Conservation (phyloP, 1,140 invertebrate species). For the Drosophila punjabiensis region DNA sequence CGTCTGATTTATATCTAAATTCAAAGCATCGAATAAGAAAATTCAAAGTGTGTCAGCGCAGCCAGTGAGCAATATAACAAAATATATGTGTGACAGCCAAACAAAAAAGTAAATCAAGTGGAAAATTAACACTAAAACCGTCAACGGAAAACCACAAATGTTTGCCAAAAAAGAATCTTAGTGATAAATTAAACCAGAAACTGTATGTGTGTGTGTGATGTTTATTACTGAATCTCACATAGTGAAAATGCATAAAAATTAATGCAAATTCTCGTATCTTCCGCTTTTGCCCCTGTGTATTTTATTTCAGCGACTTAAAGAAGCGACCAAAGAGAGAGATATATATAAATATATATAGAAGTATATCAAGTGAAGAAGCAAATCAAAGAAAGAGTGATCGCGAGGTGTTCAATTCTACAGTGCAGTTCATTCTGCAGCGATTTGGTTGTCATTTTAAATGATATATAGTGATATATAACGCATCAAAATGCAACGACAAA, state of each 20-base stretch:
- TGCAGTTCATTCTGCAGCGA: constrained; percentile 78
- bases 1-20: constrained; percentile 50
- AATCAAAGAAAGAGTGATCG: constrained; percentile 77
- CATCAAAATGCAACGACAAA: constrained; percentile 85
- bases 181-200: constrained; percentile 47
- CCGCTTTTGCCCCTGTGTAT: constrained; percentile 27
- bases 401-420: constrained; percentile 73
- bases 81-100: constrained; percentile 35
- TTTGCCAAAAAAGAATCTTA: constrained; percentile 40
- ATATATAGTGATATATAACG: constrained; percentile 85
- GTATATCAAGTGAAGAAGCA: constrained; percentile 80
- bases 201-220: constrained; percentile 7
- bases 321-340: constrained; percentile 67
- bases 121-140: constrained; percentile 23
- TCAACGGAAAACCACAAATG: constrained; percentile 32
- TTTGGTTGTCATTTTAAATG: constrained; percentile 85
- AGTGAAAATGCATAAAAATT: constrained; percentile 33
- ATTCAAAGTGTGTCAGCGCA: constrained; percentile 6
- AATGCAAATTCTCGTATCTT: constrained; percentile 25
- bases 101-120: constrained; percentile 37
- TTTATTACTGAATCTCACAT: not conserved
- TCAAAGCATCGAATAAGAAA: constrained; percentile 13
- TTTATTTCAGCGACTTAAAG: constrained; percentile 66
- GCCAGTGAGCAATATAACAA: constrained; percentile 32
- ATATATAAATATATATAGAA: constrained; percentile 64